A percentile compares a stretch with the other conserved stretches of the same genome.
Conservation (phyloP, 1,140 invertebrate species). For the Ptiloglossa arizonensis region DNA sequence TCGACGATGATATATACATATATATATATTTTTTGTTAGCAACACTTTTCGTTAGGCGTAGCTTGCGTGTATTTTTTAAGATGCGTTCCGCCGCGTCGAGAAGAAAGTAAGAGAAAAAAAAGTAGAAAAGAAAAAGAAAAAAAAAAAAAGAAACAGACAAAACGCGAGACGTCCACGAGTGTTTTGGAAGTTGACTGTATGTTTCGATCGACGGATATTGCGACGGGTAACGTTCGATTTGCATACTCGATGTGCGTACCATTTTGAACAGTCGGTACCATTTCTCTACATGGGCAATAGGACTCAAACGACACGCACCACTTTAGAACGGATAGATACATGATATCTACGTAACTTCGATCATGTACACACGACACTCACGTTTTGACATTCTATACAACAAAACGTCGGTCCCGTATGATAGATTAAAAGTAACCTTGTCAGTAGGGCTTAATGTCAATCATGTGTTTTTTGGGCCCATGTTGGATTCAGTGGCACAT, state of each 20-base stretch:
- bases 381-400: slow-evolving; percentile 49
- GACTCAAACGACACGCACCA: slow-evolving; percentile 19
- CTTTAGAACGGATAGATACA: slow-evolving; percentile 16
- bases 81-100: not conserved
- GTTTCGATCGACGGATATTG: not conserved
- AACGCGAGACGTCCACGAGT: not conserved
- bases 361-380: slow-evolving; percentile 49
- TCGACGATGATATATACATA: not conserved
- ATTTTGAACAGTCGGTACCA: slow-evolving; percentile 27
- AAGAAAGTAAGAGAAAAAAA: too few species aligned
- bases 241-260: not conserved
- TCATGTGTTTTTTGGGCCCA: slow-evolving; percentile 33
- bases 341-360: slow-evolving; percentile 22
- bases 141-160: not conserved
- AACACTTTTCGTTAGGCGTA: not conserved
- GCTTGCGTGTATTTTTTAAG: slow-evolving; percentile 8
- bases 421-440: slow-evolving; percentile 47
- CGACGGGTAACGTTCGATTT: not conserved
- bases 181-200: not conserved
- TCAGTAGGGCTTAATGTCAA: slow-evolving; percentile 38
- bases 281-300: slow-evolving; percentile 41
- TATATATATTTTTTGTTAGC: not conserved
- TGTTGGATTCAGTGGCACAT: slow-evolving; percentile 46
- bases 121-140: too few species aligned
- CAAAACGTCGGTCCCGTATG: slow-evolving; percentile 45